Conservation (phyloP, 35 echinoderm and acorn worm species). For the Heliocidaris tuberculata region DNA sequence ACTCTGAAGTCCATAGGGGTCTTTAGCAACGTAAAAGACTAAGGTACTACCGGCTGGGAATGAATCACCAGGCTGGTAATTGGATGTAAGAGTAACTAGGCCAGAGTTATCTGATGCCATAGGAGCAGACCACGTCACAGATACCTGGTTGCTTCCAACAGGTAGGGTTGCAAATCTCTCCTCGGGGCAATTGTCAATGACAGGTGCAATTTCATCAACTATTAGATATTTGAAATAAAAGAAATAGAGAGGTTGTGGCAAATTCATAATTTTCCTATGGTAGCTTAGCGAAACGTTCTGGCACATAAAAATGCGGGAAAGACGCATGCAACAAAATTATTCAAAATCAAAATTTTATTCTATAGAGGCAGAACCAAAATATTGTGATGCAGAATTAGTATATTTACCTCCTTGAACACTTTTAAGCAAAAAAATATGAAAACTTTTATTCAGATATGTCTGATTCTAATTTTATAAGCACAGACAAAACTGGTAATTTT, state of each 20-base stretch:
- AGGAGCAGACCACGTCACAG: slow-evolving; percentile 57
- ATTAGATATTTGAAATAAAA: no score
- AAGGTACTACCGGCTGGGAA: slow-evolving; percentile 53
- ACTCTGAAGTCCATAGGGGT: slow-evolving; percentile 52
- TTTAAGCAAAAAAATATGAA: no score
- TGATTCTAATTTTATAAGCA: no score
- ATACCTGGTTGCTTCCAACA: background rate
- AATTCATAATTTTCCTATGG: background rate
- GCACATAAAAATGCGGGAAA: no score
- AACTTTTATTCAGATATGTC: no score
- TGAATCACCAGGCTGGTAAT: slow-evolving; percentile 38
- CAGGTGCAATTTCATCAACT: slow-evolving; percentile 68
- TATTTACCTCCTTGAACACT: no score
- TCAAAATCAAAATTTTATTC: no score
- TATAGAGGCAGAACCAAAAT: no score
- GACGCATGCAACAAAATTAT: no score
- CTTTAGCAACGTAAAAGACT: slow-evolving; percentile 62
- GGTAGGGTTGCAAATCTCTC: slow-evolving; percentile 45
- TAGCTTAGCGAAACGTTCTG: no score
- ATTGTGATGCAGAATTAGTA: no score
- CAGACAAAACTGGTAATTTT: no score
- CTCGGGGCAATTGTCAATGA: slow-evolving; percentile 57
- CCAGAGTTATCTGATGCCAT: slow-evolving; percentile 56
- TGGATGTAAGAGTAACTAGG: background rate
- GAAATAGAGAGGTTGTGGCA: background rate